A percentile compares a stretch with the other conserved stretches of the same genome.
Evolutionary conservation across 1,140 invertebrate species (phyloP).

Genomic region (Drosophila mauritiana): DNA sequence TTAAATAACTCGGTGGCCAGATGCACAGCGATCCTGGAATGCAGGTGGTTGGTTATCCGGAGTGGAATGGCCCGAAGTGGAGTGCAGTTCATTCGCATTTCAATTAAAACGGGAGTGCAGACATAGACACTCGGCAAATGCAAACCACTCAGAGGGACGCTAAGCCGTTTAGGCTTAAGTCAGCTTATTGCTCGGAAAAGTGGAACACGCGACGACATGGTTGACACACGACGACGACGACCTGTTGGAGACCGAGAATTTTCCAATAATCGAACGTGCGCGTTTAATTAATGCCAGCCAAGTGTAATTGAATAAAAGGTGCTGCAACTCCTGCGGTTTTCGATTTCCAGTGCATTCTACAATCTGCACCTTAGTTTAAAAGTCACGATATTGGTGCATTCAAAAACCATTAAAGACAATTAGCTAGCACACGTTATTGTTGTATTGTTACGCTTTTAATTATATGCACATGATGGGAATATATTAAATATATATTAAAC

Average conservation of each 20-base stretch:
- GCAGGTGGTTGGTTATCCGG: constrained; percentile 15
- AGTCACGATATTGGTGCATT: neutral
- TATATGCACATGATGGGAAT: no score
- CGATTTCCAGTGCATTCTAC: constrained; percentile 11
- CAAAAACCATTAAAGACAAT: no score
- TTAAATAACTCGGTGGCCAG: constrained; percentile 59
- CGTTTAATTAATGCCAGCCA: constrained; percentile 31
- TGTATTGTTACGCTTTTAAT: no score
- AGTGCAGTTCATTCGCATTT: constrained; percentile 72
- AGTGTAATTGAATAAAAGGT: constrained; percentile 20
- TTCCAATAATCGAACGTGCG: constrained; percentile 43
- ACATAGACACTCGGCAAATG: constrained; percentile 28
- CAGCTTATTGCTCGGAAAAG: constrained; percentile 61
- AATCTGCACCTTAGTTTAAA: neutral
- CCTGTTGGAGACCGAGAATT: constrained; percentile 59
- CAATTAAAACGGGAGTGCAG: constrained; percentile 54
- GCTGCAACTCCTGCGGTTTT: constrained; percentile 1
- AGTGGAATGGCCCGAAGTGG: constrained; percentile 11
- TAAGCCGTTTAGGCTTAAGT: constrained; percentile 70
- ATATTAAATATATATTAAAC: no score
- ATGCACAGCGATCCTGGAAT: constrained; percentile 17
- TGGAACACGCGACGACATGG: constrained; percentile 55
- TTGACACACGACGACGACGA: constrained; percentile 52
- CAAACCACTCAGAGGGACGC: constrained; percentile 55
- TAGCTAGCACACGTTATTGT: no score